These are phyloP conservation scores for Leptodactylus fallax DNA, from an alignment of 2,797 vertebrate genomes.

Conservation along the genomic window DNA sequence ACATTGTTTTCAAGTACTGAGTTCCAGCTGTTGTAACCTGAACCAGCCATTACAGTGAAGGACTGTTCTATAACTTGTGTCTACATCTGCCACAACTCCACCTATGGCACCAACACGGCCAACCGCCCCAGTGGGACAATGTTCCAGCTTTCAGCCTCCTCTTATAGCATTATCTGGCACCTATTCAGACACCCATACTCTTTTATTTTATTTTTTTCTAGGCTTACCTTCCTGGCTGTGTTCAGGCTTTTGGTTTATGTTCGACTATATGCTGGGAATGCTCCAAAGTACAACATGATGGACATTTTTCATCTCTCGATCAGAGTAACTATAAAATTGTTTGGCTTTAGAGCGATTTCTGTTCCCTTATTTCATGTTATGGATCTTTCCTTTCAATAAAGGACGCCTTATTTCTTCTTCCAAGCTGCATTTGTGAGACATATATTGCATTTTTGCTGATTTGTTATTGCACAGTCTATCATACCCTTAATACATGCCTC, in stretches of 20 bases:
- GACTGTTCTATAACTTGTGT: no score
- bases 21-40: no score
- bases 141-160: no score
- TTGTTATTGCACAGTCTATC: conserved; percentile 15
- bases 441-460: conserved; percentile 9
- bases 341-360: background rate
- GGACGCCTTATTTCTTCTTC: background rate
- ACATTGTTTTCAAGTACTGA: no score
- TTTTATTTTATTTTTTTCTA: no score
- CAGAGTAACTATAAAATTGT: background rate
- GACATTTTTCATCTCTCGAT: conserved; percentile 1
- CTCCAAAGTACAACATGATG: background rate
- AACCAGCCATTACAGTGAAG: no score
- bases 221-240: background rate
- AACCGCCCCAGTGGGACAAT: no score
- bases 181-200: no score
- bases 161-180: no score
- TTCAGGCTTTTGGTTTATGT: background rate
- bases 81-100: no score
- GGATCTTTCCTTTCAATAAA: background rate
- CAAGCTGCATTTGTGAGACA: background rate
- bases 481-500: conserved; percentile 14
- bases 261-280: no score
- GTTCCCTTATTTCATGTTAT: background rate
- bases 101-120: no score